These are phyloP conservation scores for Marcusenius ussheri DNA, from an alignment of 2,113 vertebrate genomes.

Conservation along the genomic window DNA sequence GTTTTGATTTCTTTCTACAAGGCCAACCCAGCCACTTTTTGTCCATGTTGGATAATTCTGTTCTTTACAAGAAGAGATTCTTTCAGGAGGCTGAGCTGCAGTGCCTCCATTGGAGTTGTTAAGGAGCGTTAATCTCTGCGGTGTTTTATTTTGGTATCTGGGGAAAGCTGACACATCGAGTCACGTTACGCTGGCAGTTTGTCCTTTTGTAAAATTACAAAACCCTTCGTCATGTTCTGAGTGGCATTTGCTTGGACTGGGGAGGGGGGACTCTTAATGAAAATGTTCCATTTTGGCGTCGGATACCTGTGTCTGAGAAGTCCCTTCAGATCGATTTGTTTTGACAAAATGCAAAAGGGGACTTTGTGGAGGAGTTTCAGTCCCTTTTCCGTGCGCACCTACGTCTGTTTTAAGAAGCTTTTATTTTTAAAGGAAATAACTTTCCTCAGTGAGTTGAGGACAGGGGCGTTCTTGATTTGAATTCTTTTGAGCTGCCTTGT, in stretches of 20 bases:
- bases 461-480: constrained; percentile 28
- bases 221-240: background rate
- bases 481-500: constrained; percentile 25
- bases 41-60: background rate
- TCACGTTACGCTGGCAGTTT: background rate
- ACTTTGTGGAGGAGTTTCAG: background rate
- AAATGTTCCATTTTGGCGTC: background rate
- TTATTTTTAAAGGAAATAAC: constrained; percentile 8
- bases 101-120: background rate
- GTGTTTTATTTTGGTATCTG: background rate
- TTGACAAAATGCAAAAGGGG: background rate
- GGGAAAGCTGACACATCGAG: background rate
- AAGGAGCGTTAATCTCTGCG: background rate
- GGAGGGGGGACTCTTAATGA: background rate
- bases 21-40: background rate
- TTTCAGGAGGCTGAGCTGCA: background rate
- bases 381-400: background rate
- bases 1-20: background rate
- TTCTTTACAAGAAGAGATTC: background rate
- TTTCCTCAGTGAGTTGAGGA: background rate
- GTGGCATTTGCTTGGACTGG: background rate
- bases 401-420: background rate
- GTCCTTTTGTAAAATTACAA: background rate
- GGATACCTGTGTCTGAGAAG: background rate
- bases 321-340: background rate